Evolutionary conservation across 2,113 vertebrate species (phyloP), one percentile per base, ranked within the genome.

Genomic region (Orthonyx spaldingii): DNA sequence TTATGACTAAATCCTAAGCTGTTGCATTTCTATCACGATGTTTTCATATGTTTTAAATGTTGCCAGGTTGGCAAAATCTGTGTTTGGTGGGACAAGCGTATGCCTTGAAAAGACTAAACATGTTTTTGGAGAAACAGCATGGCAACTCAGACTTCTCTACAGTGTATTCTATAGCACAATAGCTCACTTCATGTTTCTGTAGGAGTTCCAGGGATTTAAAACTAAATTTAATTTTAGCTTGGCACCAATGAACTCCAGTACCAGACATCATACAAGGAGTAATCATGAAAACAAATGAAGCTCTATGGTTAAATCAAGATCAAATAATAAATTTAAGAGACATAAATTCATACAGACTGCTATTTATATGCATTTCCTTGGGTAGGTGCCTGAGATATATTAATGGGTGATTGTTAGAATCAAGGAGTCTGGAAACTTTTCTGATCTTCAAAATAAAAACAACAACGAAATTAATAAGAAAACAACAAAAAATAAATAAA

Each of bases 221-320:
- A 56, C n/a, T n/a, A 90, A 97, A 96, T 91, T 96, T 94, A 93
- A 94, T 93, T 96, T 96, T 91, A 93, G 60, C 81, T 96, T 96
- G 96, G 88, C 94, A 94, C 52, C 83, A 89, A 9, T 59, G 69
- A 94, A 87, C 41, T 87, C 33, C 64, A 91, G 49, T 52, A 84
- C 42, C 74, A 93, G 89, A 91, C 86, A 93, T 85, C 81, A 88
- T 33, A 81, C 47, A 85, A 89, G 59, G 18, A 91, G 65, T 39
- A 66, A 89, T 96, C 89, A 94, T 55, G 84, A 93, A 96, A 95
- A 97, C 92, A 97, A 96, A 81, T 81, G 60, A 97, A 94, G 81
- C 71, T 94, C 66, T 94, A 94, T 94, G 91, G 78, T 83, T 91
- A 92, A 83, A 80, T 78, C 41, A 77, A 82, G 60, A 89, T 17